Conservation (phyloP, 2,888 invertebrate species). For the Caenorhabditis sp. region DNA sequence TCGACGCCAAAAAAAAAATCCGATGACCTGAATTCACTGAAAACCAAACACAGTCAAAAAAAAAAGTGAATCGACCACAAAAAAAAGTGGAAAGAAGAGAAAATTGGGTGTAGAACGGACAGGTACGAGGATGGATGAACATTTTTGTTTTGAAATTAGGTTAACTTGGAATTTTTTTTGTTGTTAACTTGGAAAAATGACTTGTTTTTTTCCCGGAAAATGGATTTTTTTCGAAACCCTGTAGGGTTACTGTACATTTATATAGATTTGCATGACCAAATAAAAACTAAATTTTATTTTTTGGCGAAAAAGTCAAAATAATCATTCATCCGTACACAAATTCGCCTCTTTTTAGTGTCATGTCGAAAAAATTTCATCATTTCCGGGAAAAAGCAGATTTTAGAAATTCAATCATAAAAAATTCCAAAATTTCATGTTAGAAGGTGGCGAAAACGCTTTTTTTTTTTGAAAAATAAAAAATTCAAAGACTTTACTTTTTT, state of each 20-base stretch:
- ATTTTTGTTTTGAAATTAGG: conserved; percentile 6
- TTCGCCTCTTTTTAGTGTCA: not conserved
- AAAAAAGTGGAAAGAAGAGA: not conserved
- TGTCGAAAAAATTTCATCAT: not conserved
- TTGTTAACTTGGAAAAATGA: too few species aligned
- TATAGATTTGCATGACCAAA: too few species aligned
- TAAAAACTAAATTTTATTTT: not conserved
- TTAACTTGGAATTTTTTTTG: not conserved
- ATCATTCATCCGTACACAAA: not conserved
- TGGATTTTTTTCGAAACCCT: too few species aligned
- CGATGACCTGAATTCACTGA: not conserved
- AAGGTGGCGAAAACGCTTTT: not conserved
- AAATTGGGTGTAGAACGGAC: conserved; percentile 11
- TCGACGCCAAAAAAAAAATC: not conserved
- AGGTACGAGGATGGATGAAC: conserved; percentile 1
- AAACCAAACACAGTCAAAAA: not conserved
- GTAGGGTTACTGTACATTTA: too few species aligned
- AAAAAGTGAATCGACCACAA: not conserved
- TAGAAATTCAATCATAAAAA: conserved; percentile 5
- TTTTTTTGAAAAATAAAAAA: conserved; percentile 1
- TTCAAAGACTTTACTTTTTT: not conserved
- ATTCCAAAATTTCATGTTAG: conserved; percentile 6
- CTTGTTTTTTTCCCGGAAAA: too few species aligned
- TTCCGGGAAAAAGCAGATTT: not conserved
- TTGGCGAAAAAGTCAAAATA: not conserved